Percentiles rank a stretch among this genome's conserved stretches.
These are phyloP conservation scores for Chaetophractus vellerosus DNA, from an alignment of 2,797 vertebrate genomes.

Conservation along the genomic window DNA sequence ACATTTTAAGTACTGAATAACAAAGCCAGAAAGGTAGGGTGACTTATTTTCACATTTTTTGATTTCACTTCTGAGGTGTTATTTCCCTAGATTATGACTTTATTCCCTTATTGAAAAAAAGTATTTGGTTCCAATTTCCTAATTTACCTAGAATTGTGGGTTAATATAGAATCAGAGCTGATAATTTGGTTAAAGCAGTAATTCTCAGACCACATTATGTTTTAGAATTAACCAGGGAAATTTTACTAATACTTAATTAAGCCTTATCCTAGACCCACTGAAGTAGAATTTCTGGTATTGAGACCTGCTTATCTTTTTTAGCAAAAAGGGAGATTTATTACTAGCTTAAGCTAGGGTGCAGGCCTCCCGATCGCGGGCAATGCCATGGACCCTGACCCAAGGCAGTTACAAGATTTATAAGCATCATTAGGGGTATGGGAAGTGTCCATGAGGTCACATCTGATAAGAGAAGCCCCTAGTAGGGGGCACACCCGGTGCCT, in stretches of 20 bases:
- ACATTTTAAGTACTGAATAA: not conserved
- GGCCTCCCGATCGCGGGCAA: too few species aligned
- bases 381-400: too few species aligned
- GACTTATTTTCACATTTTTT: not conserved
- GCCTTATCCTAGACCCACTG: not conserved
- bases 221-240: slow-evolving; percentile 43
- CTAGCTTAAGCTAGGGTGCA: too few species aligned
- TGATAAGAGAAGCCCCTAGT: too few species aligned
- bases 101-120: not conserved
- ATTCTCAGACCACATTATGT: slow-evolving; percentile 1
- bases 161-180: slow-evolving; percentile 4
- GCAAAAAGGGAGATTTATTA: too few species aligned
- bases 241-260: not conserved
- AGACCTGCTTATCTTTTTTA: not conserved
- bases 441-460: too few species aligned
- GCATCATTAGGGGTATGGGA: too few species aligned
- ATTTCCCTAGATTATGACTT: not conserved
- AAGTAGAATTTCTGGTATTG: slow-evolving; percentile 38
- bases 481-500: too few species aligned
- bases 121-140: slow-evolving; percentile 10
- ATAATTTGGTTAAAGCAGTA: slow-evolving; percentile 47
- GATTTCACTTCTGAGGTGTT: not conserved
- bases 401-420: too few species aligned
- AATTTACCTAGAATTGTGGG: not conserved
- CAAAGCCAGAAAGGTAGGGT: not conserved